phyloP scores from a whole-genome alignment of 2,888 invertebrate species.

The Ferrisia virgata region DNA sequence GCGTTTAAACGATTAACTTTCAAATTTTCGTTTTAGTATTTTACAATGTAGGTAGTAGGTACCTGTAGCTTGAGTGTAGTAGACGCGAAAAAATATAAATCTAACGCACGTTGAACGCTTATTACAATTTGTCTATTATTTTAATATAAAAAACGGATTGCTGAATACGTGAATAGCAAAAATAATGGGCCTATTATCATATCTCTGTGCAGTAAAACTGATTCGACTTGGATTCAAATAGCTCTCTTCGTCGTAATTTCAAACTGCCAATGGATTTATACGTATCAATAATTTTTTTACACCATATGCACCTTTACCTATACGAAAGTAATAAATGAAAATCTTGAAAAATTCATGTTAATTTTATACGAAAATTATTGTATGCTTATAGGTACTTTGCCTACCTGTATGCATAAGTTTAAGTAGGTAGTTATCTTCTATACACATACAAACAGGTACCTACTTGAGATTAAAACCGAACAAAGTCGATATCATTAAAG shows the following conservation, averaged over 20 bases:
- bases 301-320: no score
- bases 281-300: constrained; percentile 1
- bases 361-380: no score
- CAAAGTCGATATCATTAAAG: neutral
- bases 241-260: neutral
- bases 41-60: no score
- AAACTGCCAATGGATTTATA: neutral
- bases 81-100: neutral
- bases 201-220: neutral
- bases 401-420: no score
- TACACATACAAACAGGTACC: no score
- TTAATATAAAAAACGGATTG: constrained; percentile 3
- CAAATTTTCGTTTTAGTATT: neutral
- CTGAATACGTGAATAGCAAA: constrained; percentile 15
- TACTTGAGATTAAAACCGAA: no score
- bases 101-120: neutral
- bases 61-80: neutral
- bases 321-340: neutral
- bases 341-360: no score
- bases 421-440: no score
- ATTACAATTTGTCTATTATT: constrained; percentile 20
- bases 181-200: constrained; percentile 2
- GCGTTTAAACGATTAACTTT: neutral
- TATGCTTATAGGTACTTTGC: no score
- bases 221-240: constrained; percentile 12